Evolutionary conservation across 1,140 invertebrate genomes (phyloP).

Genomic region (Subanguina moxae): DNA sequence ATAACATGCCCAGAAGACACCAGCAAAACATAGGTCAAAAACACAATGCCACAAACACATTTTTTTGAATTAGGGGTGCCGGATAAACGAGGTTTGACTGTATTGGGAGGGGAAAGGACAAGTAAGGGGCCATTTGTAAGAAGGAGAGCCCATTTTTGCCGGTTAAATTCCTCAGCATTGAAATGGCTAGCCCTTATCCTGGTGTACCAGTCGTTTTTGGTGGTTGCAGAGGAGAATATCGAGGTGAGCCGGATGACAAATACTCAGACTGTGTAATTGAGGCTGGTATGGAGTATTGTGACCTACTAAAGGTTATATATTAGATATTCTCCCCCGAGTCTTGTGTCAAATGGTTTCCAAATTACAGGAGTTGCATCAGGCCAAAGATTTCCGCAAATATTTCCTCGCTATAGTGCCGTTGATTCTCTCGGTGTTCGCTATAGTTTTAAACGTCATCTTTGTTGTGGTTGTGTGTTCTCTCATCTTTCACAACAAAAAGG

Average conservation of each 20-base stretch:
- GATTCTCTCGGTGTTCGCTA: conserved; percentile 38
- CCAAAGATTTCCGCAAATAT: conserved; percentile 42
- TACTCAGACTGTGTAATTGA: conserved; percentile 14
- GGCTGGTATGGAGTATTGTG: conserved; percentile 7
- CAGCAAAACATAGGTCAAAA: too few species aligned
- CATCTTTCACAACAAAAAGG: conserved; percentile 17
- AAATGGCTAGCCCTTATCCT: too few species aligned
- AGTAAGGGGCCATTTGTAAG: too few species aligned
- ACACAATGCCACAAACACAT: too few species aligned
- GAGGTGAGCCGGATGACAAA: conserved; percentile 23
- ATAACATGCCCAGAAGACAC: too few species aligned
- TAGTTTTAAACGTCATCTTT: conserved; percentile 37
- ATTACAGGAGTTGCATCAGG: conserved; percentile 38
- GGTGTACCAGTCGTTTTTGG: conserved; percentile 17
- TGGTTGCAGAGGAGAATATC: conserved; percentile 25
- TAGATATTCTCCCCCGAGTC: background rate
- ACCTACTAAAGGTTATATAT: conserved; percentile 17
- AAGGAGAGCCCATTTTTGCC: too few species aligned
- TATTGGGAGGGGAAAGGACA: too few species aligned
- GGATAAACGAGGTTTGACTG: too few species aligned
- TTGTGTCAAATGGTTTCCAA: background rate
- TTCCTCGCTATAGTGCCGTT: conserved; percentile 31
- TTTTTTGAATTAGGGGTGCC: too few species aligned
- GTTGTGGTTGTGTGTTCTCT: conserved; percentile 7
- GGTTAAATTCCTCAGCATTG: too few species aligned